Evolutionary conservation across 2,888 invertebrate genomes (phyloP), one percentile per base, ranked within the genome.

Genomic region (Leptothorax acervorum): DNA sequence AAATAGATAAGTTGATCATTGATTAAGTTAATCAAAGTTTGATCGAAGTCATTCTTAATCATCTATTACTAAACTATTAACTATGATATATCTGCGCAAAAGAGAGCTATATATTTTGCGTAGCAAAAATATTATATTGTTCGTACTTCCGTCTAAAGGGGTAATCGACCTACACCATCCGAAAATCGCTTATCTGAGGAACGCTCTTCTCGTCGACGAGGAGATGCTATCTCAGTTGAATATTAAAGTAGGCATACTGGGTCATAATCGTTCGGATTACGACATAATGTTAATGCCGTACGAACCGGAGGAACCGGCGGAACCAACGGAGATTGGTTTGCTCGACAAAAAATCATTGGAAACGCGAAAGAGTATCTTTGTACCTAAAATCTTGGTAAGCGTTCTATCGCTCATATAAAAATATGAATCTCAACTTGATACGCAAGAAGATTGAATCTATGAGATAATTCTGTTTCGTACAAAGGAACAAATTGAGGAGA

Each of bases 191-290:
- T 96, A 96, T 90, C 93, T 97, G 91, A 95, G 96, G 93, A 94
- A 95, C 66, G 95, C 96, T 2, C 95, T 96, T 71, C 95, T 96
- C 3, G 95, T 95, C 0, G 95, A 96, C 0, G 97, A 97, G 93
- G 96, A 96, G 86, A 88, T 93, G 3, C 91, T 97, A 18, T 18
- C 83, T 4, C 91, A 95, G 31, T 86, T 95, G 23, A 95, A 95
- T 2, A 94, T 96, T 23, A 95, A 95, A 76, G 92, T 97, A 6
- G 97, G 97, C 1, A 96, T 97, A 79, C 93, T 97, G 70, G 97
- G 97, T 3, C 93, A 96, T 89, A 94, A 95, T 1, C 95, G 96
- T 39, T 92, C 95, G 11, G 92, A 95, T 66, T 96, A 96, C 88
- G 96, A 97, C 91, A 95, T 96, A 0, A 96, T 96, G 95, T 93